Base-by-base conservation (phyloP, 2,113 vertebrate species). In the Neodontobutis hainanensis region DNA sequence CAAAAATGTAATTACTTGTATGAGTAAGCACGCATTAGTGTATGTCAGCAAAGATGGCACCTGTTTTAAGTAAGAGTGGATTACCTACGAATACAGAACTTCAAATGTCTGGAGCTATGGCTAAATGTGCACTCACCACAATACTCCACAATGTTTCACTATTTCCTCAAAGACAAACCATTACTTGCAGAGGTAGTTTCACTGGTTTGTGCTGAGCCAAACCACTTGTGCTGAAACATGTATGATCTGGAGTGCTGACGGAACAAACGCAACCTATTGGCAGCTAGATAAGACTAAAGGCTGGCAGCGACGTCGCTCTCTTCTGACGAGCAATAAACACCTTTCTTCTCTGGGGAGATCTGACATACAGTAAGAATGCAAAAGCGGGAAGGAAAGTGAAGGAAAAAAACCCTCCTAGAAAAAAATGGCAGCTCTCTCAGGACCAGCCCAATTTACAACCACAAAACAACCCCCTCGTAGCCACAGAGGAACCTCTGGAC, bases 1-100 rank as follows among this genome's bases (percentile, higher is more conserved):
- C 80, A 73, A 84, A 89, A 89, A 85, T 85, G 84, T 86, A 87
- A 90, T 91, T 87, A 88, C 84, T 80, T 85, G 86, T 90, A 75
- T 88, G 90, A 90, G 81, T 85, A 88, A 89, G 87, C 70, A 48
- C 44, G 82, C 82, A 86, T 80, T 85, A 83, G 82, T 85, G 82
- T 82, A 83, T 77, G 83, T 84, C 80, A 85, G 85, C 78, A 78
- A 16, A 68, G 73, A 87, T 71, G 81, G 79, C 80, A 75, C 75
- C 78, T 80, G 87, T 82, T 87, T 78, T 81, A 85, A 85, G 83
- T 69, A 60, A 81, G 76, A 87, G 63, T 77, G 82, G 81, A 89
- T 88, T 85, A 89, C 83, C 82, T 81, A 66, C 16, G 44, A 51
- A 75, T 70, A 64, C 73, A 75, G 52, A 80, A 70, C 71, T 78